Evolutionary conservation across 2,113 vertebrate species (phyloP).

Genomic region (Diphyllodes magnificus): DNA sequence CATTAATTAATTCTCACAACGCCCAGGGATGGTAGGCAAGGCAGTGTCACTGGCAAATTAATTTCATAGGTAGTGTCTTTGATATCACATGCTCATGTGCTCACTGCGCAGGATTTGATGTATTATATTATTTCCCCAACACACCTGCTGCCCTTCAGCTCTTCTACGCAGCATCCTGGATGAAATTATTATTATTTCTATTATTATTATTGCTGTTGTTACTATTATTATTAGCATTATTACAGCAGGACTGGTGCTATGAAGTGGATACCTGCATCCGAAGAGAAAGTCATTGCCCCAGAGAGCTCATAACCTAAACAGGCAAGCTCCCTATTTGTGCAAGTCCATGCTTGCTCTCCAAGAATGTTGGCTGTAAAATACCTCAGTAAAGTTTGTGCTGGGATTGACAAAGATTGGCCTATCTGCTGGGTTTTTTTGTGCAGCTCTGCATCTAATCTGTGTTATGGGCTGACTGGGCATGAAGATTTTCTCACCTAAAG

Average conservation of each 20-base stretch:
- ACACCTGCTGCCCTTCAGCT: conserved; percentile 54
- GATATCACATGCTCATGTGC: not conserved
- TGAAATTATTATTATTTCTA: not conserved
- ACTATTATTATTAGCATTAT: not conserved
- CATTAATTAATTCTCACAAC: conserved; percentile 60
- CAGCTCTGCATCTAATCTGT: not conserved
- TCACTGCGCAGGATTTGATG: not conserved
- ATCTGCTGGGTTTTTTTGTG: not conserved
- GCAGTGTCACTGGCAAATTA: conserved; percentile 42
- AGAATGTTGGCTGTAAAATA: conserved; percentile 19
- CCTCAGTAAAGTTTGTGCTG: not conserved
- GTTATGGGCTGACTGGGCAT: not conserved
- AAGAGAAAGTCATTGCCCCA: conserved; percentile 26
- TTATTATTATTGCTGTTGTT: conserved; percentile 8
- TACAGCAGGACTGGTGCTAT: not conserved
- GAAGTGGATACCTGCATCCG: not conserved
- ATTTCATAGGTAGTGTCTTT: conserved; percentile 50
- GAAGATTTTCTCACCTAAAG: not conserved
- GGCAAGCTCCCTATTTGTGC: not conserved
- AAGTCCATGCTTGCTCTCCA: not conserved
- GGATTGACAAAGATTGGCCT: not conserved
- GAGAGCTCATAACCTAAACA: conserved; percentile 8
- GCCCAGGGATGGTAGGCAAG: conserved; percentile 46
- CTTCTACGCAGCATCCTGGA: not conserved
- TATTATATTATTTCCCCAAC: not conserved